Evolutionary conservation across 2,113 vertebrate species (phyloP).

Genomic region (Protobothrops flavoviridis): DNA sequence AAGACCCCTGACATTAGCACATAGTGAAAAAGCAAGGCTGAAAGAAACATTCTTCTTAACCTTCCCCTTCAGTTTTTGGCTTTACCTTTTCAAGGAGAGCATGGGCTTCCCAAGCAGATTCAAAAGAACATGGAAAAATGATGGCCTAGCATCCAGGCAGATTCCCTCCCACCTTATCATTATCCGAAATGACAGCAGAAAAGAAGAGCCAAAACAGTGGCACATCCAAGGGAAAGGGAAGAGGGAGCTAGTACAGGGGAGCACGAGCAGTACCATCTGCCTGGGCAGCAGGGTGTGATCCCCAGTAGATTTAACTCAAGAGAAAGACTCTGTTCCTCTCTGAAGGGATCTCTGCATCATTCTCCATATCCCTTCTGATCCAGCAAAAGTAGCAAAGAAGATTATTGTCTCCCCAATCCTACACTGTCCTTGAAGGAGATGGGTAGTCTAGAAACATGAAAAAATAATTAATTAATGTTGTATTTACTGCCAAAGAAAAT

Average conservation of each 20-base stretch:
- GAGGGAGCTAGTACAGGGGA: neutral
- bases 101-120: neutral
- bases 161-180: neutral
- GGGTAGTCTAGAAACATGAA: neutral
- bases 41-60: neutral
- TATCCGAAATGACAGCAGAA: neutral
- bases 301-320: no score
- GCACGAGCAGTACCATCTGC: neutral
- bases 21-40: neutral
- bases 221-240: neutral
- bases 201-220: neutral
- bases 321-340: neutral
- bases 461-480: no score
- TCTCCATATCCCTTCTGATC: neutral
- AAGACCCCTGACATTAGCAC: neutral
- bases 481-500: neutral
- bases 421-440: neutral
- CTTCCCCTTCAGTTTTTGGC: neutral
- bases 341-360: neutral
- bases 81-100: neutral
- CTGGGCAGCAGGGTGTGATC: neutral
- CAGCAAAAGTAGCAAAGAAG: neutral
- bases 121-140: neutral
- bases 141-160: neutral
- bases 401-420: neutral